phyloP scores from a whole-genome alignment of 37 sponge, comb jelly and placozoan species.

The Cladorhizidae sp. region DNA sequence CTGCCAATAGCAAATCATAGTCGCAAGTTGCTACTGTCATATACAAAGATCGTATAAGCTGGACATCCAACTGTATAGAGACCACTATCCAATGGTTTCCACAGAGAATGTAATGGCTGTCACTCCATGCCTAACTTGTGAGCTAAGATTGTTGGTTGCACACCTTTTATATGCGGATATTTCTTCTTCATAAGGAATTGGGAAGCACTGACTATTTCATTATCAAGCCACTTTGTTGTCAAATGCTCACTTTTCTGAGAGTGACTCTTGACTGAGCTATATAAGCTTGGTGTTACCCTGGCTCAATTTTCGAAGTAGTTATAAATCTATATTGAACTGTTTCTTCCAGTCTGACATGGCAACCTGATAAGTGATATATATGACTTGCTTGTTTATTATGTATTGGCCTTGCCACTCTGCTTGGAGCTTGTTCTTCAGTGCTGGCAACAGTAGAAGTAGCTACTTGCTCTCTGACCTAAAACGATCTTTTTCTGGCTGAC shows the following conservation, averaged over 20 bases:
- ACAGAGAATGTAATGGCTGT: neutral
- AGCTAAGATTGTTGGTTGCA: neutral
- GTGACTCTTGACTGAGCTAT: neutral
- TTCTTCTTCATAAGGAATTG: neutral
- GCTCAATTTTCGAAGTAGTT: too few relatives aligned
- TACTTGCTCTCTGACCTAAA: too few relatives aligned
- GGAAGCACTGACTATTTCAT: neutral
- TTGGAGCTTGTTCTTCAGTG: too few relatives aligned
- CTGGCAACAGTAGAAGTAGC: too few relatives aligned
- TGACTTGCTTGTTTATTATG: neutral
- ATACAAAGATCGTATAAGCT: neutral
- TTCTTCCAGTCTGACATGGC: neutral
- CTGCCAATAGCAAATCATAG: too few relatives aligned
- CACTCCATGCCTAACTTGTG: neutral
- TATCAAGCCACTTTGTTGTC: neutral
- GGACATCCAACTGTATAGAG: neutral
- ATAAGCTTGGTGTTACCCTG: neutral
- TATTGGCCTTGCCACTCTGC: too few relatives aligned
- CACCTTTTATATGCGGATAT: neutral
- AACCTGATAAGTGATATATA: too few relatives aligned
- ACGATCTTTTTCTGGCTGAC: too few relatives aligned
- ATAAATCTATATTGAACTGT: too few relatives aligned
- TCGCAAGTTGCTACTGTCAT: neutral
- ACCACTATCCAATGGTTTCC: neutral
- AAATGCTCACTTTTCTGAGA: too few relatives aligned